phyloP scores from a whole-genome alignment of 2,888 invertebrate genomes.

The Ecliptopera silaceata region DNA sequence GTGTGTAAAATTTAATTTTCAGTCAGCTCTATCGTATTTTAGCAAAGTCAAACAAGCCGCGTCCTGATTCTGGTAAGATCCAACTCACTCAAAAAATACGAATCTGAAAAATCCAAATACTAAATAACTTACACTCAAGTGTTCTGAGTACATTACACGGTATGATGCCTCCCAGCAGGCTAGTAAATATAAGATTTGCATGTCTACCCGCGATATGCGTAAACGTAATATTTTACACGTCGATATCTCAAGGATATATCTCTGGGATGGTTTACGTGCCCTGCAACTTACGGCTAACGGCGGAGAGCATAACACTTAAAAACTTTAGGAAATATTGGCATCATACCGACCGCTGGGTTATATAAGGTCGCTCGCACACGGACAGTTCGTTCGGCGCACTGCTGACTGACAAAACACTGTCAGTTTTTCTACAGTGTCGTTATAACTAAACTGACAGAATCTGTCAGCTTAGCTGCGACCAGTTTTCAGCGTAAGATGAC shows the following conservation, averaged over 20 bases:
- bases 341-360: not conserved
- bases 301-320: conserved; percentile 17
- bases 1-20: not conserved
- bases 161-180: conserved; percentile 48
- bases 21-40: no score
- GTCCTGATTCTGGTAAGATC: no score
- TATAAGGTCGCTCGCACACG: not conserved
- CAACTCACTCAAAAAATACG: no score
- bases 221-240: conserved; percentile 60
- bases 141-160: conserved; percentile 44
- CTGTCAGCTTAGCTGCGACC: no score
- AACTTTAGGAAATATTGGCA: conserved; percentile 27
- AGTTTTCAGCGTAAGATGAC: no score
- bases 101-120: no score
- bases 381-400: not conserved
- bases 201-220: conserved; percentile 52
- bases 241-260: conserved; percentile 63
- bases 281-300: conserved; percentile 19
- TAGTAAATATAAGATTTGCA: conserved; percentile 53
- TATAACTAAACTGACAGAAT: no score
- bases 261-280: conserved; percentile 52
- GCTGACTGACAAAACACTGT: no score
- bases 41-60: no score
- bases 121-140: conserved; percentile 30
- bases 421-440: no score